Percentiles rank a stretch among this genome's conserved stretches.
phyloP scores from a whole-genome alignment of 2,113 vertebrate species.

The Lepus timidus region DNA sequence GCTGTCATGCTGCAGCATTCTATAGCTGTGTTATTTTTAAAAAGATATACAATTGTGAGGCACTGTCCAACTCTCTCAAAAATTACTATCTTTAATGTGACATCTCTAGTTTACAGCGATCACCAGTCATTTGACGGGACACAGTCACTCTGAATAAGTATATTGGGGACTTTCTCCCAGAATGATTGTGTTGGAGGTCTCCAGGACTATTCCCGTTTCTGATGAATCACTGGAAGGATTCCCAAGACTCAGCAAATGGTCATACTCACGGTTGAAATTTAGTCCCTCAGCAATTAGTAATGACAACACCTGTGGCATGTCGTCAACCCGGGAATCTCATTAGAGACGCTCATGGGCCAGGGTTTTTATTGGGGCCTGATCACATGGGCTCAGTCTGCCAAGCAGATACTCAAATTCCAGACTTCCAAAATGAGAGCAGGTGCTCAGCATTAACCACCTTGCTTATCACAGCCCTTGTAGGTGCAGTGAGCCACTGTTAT shows the following conservation, averaged over 20 bases:
- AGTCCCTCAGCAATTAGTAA: neutral
- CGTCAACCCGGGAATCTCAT: neutral
- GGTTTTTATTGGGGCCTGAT: neutral
- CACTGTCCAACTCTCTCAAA: neutral
- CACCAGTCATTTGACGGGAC: neutral
- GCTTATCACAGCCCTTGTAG: neutral
- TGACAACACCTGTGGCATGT: neutral
- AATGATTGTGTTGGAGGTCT: neutral
- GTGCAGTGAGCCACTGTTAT: neutral
- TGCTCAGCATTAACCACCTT: neutral
- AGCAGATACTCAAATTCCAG: neutral
- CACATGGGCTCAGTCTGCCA: neutral
- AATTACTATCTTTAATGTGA: neutral
- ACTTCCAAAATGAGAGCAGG: neutral
- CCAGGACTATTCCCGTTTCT: neutral
- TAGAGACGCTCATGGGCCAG: neutral
- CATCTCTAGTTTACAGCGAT: slow-evolving; percentile 14
- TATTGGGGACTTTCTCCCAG: neutral
- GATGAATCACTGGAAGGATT: neutral
- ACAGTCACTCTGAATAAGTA: neutral
- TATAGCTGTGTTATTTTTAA: neutral
- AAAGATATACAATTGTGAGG: neutral
- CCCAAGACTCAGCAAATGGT: neutral
- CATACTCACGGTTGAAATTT: neutral
- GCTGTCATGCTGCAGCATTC: neutral